phyloP scores from a whole-genome alignment of 2,113 vertebrate species.

The Istiophorus platypterus region DNA sequence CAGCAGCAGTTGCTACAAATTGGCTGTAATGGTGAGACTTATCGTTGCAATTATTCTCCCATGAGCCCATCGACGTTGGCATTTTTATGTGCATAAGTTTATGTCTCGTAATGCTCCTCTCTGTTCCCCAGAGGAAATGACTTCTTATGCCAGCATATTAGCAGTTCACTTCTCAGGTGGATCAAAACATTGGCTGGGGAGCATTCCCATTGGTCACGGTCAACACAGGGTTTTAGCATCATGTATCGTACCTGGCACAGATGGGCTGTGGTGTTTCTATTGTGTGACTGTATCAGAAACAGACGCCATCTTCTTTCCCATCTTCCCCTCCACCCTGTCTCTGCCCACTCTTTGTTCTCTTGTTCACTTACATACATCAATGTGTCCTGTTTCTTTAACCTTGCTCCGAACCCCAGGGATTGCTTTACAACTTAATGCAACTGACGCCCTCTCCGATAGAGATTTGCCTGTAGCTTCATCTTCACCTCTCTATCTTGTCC shows the following conservation, averaged over 20 bases:
- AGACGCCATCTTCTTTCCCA: constrained; percentile 46
- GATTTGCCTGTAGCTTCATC: constrained; percentile 49
- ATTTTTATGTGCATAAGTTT: constrained; percentile 12
- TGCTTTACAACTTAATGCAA: constrained; percentile 57
- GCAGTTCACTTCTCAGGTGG: neutral
- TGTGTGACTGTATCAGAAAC: constrained; percentile 54
- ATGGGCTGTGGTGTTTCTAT: constrained; percentile 37
- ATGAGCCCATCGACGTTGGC: constrained; percentile 2
- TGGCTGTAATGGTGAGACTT: constrained; percentile 6
- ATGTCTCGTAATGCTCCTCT: constrained; percentile 17
- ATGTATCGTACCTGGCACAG: neutral
- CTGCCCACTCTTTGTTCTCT: constrained; percentile 48
- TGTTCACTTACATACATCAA: constrained; percentile 58
- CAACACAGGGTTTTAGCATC: neutral
- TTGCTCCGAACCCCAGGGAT: constrained; percentile 60
- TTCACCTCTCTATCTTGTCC: constrained; percentile 29
- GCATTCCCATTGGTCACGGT: neutral
- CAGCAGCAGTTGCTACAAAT: constrained; percentile 11
- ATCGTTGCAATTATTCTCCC: neutral
- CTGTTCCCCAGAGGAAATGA: neutral
- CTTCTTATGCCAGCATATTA: constrained; percentile 7
- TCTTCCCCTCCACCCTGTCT: constrained; percentile 30
- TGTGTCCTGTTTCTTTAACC: constrained; percentile 60
- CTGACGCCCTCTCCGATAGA: constrained; percentile 36
- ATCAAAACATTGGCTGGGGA: neutral